Base-by-base conservation (phyloP, 37 sponge, comb jelly and placozoan genomes). In the Cliona cf. orientalis region DNA sequence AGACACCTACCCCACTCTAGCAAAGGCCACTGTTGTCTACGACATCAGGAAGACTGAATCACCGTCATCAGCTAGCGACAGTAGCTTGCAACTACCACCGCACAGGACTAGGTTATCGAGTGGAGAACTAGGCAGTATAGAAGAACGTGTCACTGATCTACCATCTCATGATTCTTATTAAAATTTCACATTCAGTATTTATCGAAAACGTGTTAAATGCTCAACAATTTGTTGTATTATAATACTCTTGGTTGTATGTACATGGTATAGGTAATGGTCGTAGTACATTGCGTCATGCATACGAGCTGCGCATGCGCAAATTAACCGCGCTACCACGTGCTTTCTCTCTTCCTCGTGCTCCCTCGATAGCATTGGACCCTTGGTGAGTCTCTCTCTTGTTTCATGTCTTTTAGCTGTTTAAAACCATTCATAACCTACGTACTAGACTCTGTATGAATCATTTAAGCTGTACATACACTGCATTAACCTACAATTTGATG, bases 11-110 rank as follows among this genome's bases (percentile, higher is more conserved):
- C 85, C 90, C 46, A 26, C 40, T 1, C 66, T 84, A 1, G 56
- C 66, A 29, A 38, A 40, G 12, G 80, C 81, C 42, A 74, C 81
- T 19, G 75, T 84, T 0, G 66, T 85, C 4, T 90, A 90, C 64
- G 58, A 90, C 29, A 75, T 90, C 22, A 62, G 39, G 29, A 55
- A 46, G 49, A n/a, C 29, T 23, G 71, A 70, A 26, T 66, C 71
- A n/a, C n/a, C n/a, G n/a, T n/a, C n/a, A n/a, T n/a, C n/a, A n/a
- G n/a, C n/a, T n/a, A n/a, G n/a, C n/a, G n/a, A n/a, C n/a, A n/a
- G n/a, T n/a, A n/a, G n/a, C n/a, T n/a, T n/a, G n/a, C n/a, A n/a
- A n/a, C n/a, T n/a, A n/a, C n/a, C n/a, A n/a, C n/a, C n/a, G n/a
- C n/a, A n/a, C n/a, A n/a, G n/a, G n/a, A n/a, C n/a, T n/a, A n/a